Percentiles rank a stretch among this genome's conserved stretches.
Conservation (phyloP, 2,888 invertebrate genomes). For the Fissipunctia ypsillon region DNA sequence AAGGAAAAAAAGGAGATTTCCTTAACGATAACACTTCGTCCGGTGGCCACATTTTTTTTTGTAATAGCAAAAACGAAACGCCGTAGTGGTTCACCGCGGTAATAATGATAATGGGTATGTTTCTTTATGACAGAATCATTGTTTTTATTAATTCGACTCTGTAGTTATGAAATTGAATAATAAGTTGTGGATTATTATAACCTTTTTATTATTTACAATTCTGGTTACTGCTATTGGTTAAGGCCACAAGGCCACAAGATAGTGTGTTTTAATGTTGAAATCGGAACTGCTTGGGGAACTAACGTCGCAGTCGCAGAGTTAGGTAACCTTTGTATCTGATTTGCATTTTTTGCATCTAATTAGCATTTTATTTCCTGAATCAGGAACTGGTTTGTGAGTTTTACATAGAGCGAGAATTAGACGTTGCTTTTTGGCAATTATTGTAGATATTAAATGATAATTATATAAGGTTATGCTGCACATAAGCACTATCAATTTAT, state of each 20-base stretch:
- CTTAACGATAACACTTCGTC: constrained; percentile 87
- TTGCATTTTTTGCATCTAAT: constrained; percentile 39
- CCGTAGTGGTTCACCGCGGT: constrained; percentile 70
- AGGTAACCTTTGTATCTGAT: constrained; percentile 36
- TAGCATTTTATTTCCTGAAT: constrained; percentile 40
- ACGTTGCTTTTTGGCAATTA: not conserved
- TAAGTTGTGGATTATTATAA: constrained; percentile 26
- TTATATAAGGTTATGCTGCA: not conserved
- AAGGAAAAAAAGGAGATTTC: constrained; percentile 84
- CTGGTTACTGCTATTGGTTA: not conserved
- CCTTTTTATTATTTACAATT: constrained; percentile 23
- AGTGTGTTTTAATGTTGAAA: constrained; percentile 38
- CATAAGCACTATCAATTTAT: not conserved
- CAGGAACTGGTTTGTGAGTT: constrained; percentile 19
- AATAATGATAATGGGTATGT: constrained; percentile 66
- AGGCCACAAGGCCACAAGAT: not conserved
- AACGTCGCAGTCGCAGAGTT: constrained; percentile 9
- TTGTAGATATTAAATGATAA: not conserved
- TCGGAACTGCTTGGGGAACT: constrained; percentile 16
- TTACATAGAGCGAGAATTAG: not conserved
- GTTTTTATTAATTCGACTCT: constrained; percentile 51
- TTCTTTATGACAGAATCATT: constrained; percentile 59
- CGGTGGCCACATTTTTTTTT: constrained; percentile 83
- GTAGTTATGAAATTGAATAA: constrained; percentile 40
- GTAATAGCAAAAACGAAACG: constrained; percentile 74